These are phyloP conservation scores for Arrhamphus sclerolepis DNA, from an alignment of 2,797 vertebrate genomes.

Conservation along the genomic window DNA sequence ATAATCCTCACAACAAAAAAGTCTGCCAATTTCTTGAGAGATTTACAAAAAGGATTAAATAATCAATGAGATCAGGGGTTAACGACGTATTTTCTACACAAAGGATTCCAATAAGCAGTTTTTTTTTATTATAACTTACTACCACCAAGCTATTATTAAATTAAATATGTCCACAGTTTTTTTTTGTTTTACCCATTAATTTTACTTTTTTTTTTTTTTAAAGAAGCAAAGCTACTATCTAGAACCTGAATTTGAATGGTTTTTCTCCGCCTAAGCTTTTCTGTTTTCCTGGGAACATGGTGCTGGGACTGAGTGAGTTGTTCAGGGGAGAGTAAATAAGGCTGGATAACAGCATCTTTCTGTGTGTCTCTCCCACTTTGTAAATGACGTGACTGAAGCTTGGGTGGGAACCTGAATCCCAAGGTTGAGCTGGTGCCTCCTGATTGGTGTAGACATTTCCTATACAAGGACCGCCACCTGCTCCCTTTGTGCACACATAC, in stretches of 20 bases:
- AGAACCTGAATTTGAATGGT: not conserved
- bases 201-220: not conserved
- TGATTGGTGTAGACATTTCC: conserved; percentile 82
- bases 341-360: conserved; percentile 77
- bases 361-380: conserved; percentile 78
- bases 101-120: not conserved
- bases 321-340: conserved; percentile 74
- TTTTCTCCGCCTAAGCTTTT: not conserved
- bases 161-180: not conserved
- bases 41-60: not conserved
- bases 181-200: not conserved
- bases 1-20: not conserved
- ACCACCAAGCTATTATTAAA: not conserved
- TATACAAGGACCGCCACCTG: conserved; percentile 73
- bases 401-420: conserved; percentile 68
- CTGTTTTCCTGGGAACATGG: not conserved
- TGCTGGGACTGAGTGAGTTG: conserved; percentile 39
- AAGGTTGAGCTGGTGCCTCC: conserved; percentile 78
- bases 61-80: not conserved
- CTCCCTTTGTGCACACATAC: conserved; percentile 46
- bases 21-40: too few species aligned
- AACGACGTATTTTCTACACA: not conserved
- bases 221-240: not conserved
- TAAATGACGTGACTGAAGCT: conserved; percentile 63
- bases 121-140: too few species aligned